Evolutionary conservation across 2,113 vertebrate species (phyloP).

Genomic region (Sciurus niger): DNA sequence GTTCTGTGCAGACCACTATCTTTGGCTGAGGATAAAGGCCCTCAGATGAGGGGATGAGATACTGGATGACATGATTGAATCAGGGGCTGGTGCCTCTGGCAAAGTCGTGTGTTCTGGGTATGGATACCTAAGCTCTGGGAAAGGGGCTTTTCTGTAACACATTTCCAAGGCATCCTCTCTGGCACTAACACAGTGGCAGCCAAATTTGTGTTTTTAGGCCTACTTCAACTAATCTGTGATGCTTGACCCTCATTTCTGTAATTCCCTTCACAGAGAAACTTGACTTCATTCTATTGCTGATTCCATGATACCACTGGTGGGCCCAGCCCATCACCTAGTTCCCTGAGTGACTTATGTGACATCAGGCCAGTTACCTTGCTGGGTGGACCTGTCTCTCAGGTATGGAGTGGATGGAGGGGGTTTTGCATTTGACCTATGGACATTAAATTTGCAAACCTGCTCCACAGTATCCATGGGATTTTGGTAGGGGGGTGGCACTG

Average conservation of each 20-base stretch:
- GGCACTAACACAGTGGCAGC: neutral
- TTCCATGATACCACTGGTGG: neutral
- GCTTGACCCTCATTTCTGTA: neutral
- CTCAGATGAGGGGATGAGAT: neutral
- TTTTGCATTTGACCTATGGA: neutral
- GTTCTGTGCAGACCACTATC: neutral
- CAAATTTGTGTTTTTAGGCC: neutral
- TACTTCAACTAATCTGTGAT: neutral
- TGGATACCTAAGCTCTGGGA: neutral
- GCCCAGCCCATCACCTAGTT: neutral
- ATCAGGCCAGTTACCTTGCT: no score
- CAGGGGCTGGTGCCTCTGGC: neutral
- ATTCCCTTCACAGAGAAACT: neutral
- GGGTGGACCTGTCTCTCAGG: neutral
- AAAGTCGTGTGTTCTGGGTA: neutral
- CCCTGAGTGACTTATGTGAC: neutral
- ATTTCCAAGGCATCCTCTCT: neutral
- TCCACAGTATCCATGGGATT: neutral
- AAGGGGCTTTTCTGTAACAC: neutral
- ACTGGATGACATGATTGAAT: neutral
- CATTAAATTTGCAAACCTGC: neutral
- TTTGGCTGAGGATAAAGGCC: neutral
- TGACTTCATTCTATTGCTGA: neutral
- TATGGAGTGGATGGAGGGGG: neutral
- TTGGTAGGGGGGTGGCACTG: neutral